Base-by-base conservation (phyloP, 2,888 invertebrate genomes). In the Scaptomyza polygonia region DNA sequence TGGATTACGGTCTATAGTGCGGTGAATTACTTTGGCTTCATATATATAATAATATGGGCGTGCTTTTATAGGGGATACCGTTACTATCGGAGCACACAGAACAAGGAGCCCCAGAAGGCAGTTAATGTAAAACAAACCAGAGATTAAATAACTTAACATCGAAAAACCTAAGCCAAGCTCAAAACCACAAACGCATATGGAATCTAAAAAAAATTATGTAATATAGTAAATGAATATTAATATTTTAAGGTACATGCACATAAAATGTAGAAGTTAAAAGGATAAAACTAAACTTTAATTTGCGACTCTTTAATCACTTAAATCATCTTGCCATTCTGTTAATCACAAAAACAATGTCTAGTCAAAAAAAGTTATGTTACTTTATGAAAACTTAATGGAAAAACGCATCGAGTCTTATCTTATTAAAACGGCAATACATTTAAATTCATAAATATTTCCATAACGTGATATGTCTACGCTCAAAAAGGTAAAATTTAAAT, bases 11-110 rank as follows among this genome's bases (percentile, higher is more conserved):
- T 95, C 0, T 96, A 94, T 79, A 78, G 89, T 0, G 93, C 94
- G 39, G 92, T 95, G 3, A 94, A 95, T 88, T 96, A 94, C 86
- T 94, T 94, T 25, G 96, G 96, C 0, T 94, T 95, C 54, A 53
- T 95, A 8, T 78, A 96, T 14, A 95, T 96, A 87, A 79, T 94
- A 18, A 91, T 94, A 0, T 97, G 96, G 94, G 78, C 86, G 0
- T 44, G 70, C 29, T 32, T 88, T 5, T 86, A 80, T 59, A 75
- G 80, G 25, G 42, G 77, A 5, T 83, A 79, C 61, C 72, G 72
- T 32, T 59, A 49, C 34, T 48, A 66, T 25, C n/a, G 6, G 0
- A 16, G 51, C n/a, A 25, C 11, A 16, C 42, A n/a, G 30, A 7
- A 63, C 9, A 44, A 40, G 12, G 18, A 32, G 11, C 45, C 4